Percentiles rank a stretch among this genome's conserved stretches.
Conservation (phyloP, 2,888 invertebrate genomes). For the Crossocerus cetratus region DNA sequence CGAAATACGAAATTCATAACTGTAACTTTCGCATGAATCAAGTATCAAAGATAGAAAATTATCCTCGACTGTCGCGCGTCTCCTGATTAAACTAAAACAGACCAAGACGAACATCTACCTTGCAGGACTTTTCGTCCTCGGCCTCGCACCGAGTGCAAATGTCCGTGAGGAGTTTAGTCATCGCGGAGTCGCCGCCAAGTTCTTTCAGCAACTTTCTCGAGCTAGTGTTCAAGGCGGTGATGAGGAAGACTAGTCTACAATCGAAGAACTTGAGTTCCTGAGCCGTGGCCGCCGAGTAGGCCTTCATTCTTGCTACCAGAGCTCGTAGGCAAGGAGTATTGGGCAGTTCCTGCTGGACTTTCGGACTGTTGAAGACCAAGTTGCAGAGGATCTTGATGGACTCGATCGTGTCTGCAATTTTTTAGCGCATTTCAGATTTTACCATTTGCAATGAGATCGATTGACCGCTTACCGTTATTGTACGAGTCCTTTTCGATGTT, state of each 20-base stretch:
- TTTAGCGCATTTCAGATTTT: no score
- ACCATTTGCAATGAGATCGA: no score
- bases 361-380: slow-evolving; percentile 86
- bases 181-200: slow-evolving; percentile 83
- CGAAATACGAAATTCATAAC: no score
- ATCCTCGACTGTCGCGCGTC: no score
- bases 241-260: slow-evolving; percentile 91
- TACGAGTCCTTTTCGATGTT: slow-evolving; percentile 75
- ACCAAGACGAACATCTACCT: slow-evolving; percentile 13
- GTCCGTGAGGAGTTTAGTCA: slow-evolving; percentile 84
- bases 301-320: slow-evolving; percentile 84
- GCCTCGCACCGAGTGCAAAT: slow-evolving; percentile 73
- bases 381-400: slow-evolving; percentile 94
- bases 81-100: no score
- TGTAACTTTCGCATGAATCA: no score
- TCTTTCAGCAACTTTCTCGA: slow-evolving; percentile 83
- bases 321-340: slow-evolving; percentile 75
- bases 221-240: slow-evolving; percentile 89
- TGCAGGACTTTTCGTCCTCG: background rate
- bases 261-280: slow-evolving; percentile 90
- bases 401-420: slow-evolving; percentile 82
- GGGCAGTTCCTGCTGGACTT: slow-evolving; percentile 79
- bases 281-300: slow-evolving; percentile 81
- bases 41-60: no score
- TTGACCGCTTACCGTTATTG: slow-evolving; percentile 69